These are phyloP conservation scores for Polietes domitor DNA, from an alignment of 2,888 invertebrate species.

Conservation along the genomic window DNA sequence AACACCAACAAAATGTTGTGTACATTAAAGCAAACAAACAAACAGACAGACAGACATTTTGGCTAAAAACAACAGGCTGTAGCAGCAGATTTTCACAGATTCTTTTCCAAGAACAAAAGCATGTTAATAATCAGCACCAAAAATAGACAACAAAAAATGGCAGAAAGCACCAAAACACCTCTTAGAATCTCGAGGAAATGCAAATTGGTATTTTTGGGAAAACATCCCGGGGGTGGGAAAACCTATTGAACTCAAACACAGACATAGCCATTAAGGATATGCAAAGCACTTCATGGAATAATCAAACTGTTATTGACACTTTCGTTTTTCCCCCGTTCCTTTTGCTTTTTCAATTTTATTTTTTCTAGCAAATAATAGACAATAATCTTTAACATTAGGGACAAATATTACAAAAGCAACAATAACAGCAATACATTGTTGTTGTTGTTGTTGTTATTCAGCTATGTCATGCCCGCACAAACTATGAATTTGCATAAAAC, in stretches of 20 bases:
- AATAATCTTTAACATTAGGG: too few relatives aligned
- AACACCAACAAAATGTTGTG: not conserved
- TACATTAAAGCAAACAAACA: not conserved
- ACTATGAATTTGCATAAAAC: not conserved
- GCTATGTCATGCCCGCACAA: not conserved
- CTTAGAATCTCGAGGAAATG: not conserved
- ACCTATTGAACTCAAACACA: not conserved
- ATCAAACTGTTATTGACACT: conserved; percentile 5
- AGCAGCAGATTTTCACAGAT: not conserved
- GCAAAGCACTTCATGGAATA: not conserved
- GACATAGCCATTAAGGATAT: not conserved
- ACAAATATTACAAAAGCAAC: too few relatives aligned
- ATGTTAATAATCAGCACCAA: not conserved
- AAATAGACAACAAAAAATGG: too few relatives aligned
- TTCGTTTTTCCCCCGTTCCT: too few relatives aligned
- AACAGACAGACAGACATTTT: not conserved
- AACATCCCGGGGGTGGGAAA: too few relatives aligned
- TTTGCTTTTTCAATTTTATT: too few relatives aligned
- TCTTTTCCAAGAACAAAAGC: not conserved
- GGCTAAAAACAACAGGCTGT: not conserved
- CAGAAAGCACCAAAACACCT: too few relatives aligned
- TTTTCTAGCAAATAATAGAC: too few relatives aligned
- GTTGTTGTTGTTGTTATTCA: not conserved
- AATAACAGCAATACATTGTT: too few relatives aligned
- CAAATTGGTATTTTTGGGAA: not conserved